Evolutionary conservation across 1,140 invertebrate species (phyloP), one percentile per base, ranked within the genome.

Genomic region (Vanessa tameamea): DNA sequence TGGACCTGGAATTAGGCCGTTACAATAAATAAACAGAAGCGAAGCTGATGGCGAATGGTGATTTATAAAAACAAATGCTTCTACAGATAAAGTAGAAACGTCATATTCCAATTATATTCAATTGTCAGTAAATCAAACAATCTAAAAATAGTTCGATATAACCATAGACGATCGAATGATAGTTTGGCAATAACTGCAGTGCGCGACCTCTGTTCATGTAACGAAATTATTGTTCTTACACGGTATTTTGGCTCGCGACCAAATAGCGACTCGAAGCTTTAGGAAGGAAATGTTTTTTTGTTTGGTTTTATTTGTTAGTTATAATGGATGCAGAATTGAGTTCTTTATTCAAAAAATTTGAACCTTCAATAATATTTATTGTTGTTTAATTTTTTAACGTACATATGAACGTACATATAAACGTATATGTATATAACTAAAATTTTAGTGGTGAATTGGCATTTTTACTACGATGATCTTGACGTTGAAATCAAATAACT

Each of bases 181-280:
- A 26, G 69, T 51, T 70, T 70, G 43, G 43, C 43, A 59, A 57
- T 68, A 31, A 63, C 69, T 70, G 69, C 69, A 70, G 57, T 63
- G 57, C 65, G 65, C 67, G 15, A 55, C 53, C n/a, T 23, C 68
- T 47, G 68, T 23, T 47, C 69, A 37, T 63, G 69, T 70, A 63
- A 50, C 57, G n/a, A 20, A 70, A 70, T 63, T 70, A 68, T 51
- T 70, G 47, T 50, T 63, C 55, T 63, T 63, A 50, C 57, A 61
- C 20, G 55, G 50, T 26, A 50, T 70, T 59, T 63, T 70, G 69
- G 69, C 69, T 63, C 23, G 59, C 47, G 20, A 64, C 69, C 69
- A 70, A 51, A 26, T 63, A 26, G n/a, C 12, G 47, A 23, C 26
- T 31, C 5, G 14, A 43, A 47, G 47, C 16, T 53, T 53, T 53